Conservation (phyloP, 2,888 invertebrate species). For the Panzeria rudis region DNA sequence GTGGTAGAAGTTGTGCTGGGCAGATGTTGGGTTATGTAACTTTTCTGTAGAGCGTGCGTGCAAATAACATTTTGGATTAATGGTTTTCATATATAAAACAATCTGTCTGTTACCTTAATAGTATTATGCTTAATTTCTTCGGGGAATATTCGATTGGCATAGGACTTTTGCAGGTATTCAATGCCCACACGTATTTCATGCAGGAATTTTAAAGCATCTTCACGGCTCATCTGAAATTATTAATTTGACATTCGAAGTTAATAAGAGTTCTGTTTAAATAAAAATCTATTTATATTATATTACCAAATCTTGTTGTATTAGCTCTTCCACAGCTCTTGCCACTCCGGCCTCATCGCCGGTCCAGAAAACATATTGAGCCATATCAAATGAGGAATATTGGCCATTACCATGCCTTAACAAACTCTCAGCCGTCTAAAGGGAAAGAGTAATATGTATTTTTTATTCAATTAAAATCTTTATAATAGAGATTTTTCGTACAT, state of each 20-base stretch:
- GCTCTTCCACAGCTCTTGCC: constrained; percentile 90
- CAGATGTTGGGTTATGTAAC: constrained; percentile 62
- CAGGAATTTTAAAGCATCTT: constrained; percentile 90
- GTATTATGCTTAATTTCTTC: constrained; percentile 81
- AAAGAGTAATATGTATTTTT: constrained; percentile 3
- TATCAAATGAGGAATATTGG: constrained; percentile 90
- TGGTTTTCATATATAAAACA: background rate
- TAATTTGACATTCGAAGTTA: background rate
- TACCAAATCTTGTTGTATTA: constrained; percentile 90
- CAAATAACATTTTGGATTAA: background rate
- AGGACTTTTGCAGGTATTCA: constrained; percentile 87
- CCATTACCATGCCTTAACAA: constrained; percentile 85
- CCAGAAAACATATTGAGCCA: constrained; percentile 93
- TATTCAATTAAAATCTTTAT: background rate
- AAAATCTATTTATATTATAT: background rate
- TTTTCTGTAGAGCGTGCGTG: constrained; percentile 69
- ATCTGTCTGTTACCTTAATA: constrained; percentile 75
- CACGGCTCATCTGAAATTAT: constrained; percentile 87
- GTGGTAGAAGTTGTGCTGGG: constrained; percentile 75
- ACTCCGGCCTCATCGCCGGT: constrained; percentile 92
- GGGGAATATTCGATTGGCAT: constrained; percentile 81
- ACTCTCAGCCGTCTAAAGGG: constrained; percentile 84
- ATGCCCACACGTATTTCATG: constrained; percentile 91
- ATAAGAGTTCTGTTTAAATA: background rate
- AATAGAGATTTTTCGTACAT: background rate